Evolutionary conservation across 2,113 vertebrate species (phyloP).

Genomic region (Nansenia antarctica): DNA sequence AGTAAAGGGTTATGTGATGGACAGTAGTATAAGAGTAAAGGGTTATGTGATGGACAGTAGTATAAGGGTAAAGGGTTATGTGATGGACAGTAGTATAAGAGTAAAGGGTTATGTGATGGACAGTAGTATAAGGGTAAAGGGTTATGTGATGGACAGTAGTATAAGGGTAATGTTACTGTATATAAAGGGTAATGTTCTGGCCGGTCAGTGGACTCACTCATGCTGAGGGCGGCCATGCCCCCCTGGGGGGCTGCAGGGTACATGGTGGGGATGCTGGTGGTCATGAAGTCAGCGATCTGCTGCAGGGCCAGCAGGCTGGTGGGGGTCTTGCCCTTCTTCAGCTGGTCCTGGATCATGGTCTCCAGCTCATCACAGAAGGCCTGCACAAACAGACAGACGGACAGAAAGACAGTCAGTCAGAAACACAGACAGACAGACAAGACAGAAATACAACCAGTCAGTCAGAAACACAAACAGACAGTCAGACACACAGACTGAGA

Average conservation of each 20-base stretch:
- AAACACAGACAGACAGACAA: background rate
- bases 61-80: too few species aligned
- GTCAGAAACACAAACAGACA: background rate
- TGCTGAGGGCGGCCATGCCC: conserved; percentile 95
- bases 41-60: too few species aligned
- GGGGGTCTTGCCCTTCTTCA: conserved; percentile 97
- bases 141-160: too few species aligned
- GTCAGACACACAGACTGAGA: background rate
- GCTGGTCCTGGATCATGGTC: conserved; percentile 97
- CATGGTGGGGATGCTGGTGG: conserved; percentile 88
- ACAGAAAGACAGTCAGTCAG: background rate
- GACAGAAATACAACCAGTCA: background rate
- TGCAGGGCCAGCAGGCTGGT: conserved; percentile 93
- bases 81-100: too few species aligned
- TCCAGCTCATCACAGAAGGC: conserved; percentile 98
- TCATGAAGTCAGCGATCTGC: conserved; percentile 99
- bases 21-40: too few species aligned
- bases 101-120: too few species aligned
- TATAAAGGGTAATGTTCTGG: too few species aligned
- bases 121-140: too few species aligned
- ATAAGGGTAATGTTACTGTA: too few species aligned
- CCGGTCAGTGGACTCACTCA: too few species aligned
- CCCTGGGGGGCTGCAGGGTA: conserved; percentile 94
- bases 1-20: too few species aligned
- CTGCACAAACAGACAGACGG: conserved; percentile 71